Evolutionary conservation across 2,888 invertebrate species (phyloP), one percentile per base, ranked within the genome.

Genomic region (Tachystola acroxantha): DNA sequence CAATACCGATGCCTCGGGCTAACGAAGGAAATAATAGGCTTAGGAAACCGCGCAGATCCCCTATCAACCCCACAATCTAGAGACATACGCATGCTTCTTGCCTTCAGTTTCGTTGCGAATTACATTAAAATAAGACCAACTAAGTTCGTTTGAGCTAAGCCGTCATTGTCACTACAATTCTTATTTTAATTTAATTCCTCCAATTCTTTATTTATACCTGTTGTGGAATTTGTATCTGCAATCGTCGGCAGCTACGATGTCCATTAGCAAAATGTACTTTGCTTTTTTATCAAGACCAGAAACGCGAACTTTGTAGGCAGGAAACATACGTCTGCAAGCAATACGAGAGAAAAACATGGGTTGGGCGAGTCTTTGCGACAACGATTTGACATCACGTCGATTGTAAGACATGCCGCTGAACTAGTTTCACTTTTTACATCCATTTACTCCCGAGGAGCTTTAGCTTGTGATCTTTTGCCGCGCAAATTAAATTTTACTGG

Each of bases 181-280:
- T 82, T 85, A 80, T 81, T 84, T 86, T 81, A 80, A 84, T 78
- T 82, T 81, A 80, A 82, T 78, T 78, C 81, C 67, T 55, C 59
- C 64, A 61, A 65, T 55, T 64, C 48, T 59, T 36, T 76, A 65
- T 76, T 80, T 78, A 79, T 92, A 94, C 94, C 94, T 94, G 93
- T 95, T 95, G 90, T 95, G 95, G 91, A 95, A 95, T 91, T 95
- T 94, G 92, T 95, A 95, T 90, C 94, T 92, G 91, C 95, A 96
- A 90, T 97, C 96, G 89, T 97, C 97, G 65, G 96, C 95, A 71
- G 97, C 96, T 74, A 96, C 96, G 89, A 97, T 96, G 93, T 97
- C 97, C 95, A 97, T 95, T 87, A 97, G 93, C 72, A 97, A 92
- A 86, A 96, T 96, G 92, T 97, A 97, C 91, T 97, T 97, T 89